Evolutionary conservation across 1,140 invertebrate genomes (phyloP).

Genomic region (Mylabris phalerata): DNA sequence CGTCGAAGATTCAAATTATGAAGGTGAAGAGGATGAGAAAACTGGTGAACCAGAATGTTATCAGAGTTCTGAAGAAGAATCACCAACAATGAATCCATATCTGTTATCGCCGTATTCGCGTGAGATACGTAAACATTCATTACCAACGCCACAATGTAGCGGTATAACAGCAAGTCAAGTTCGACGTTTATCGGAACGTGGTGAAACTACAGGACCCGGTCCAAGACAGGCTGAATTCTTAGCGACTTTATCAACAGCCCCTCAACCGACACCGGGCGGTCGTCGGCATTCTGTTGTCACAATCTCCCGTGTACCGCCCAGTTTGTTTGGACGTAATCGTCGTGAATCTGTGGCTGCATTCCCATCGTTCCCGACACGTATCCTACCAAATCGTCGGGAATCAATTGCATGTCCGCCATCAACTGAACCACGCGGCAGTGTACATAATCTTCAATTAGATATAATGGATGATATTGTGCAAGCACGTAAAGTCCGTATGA

Average conservation of each 20-base stretch:
- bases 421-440: conserved; percentile 60
- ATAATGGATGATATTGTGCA: conserved; percentile 83
- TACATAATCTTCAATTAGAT: conserved; percentile 73
- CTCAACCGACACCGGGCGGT: conserved; percentile 61
- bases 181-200: conserved; percentile 67
- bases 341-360: conserved; percentile 74
- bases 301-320: conserved; percentile 67
- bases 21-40: conserved; percentile 53
- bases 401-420: conserved; percentile 54
- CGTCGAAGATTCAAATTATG: conserved; percentile 65
- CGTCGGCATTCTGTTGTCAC: conserved; percentile 76
- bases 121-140: conserved; percentile 67
- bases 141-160: conserved; percentile 72
- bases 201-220: conserved; percentile 60
- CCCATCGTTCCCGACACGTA: conserved; percentile 43
- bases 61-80: conserved; percentile 61
- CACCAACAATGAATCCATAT: conserved; percentile 67
- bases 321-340: conserved; percentile 65
- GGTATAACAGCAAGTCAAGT: conserved; percentile 81
- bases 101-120: conserved; percentile 65
- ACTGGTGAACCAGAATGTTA: conserved; percentile 44
- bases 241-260: conserved; percentile 66
- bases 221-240: conserved; percentile 70
- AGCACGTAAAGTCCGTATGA: conserved; percentile 70
- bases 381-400: conserved; percentile 44